Evolutionary conservation across 30 jellyfish, hydroid and myxozoan species (phyloP).

Genomic region (Cassiopea xamachana): DNA sequence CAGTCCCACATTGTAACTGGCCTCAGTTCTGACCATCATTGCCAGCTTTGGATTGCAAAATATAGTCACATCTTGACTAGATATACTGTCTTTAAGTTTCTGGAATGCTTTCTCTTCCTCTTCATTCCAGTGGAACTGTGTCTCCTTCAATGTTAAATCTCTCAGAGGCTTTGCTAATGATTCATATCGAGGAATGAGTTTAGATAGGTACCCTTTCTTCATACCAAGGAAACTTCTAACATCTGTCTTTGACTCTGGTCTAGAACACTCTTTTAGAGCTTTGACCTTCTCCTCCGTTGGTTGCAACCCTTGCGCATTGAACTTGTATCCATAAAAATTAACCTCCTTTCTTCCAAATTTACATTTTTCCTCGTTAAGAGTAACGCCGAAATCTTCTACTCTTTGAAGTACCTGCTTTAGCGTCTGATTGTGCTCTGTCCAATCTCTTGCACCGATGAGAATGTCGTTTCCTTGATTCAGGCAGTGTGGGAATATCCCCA

Average conservation of each 20-base stretch:
- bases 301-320: slow-evolving; percentile 5
- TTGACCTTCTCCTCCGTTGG: slow-evolving; percentile 2
- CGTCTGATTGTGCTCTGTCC: too few relatives aligned
- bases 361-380: not conserved
- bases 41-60: not conserved
- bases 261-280: not conserved
- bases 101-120: slow-evolving; percentile 6
- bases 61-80: not conserved
- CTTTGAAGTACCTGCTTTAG: too few relatives aligned
- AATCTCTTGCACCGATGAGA: too few relatives aligned
- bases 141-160: slow-evolving; percentile 1
- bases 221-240: slow-evolving; percentile 21
- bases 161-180: slow-evolving; percentile 3
- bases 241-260: not conserved
- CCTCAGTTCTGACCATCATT: not conserved
- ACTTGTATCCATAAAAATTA: slow-evolving; percentile 6
- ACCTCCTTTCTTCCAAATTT: not conserved
- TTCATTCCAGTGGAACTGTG: not conserved
- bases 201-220: not conserved
- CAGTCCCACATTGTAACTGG: not conserved
- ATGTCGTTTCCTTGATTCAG: not conserved
- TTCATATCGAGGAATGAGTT: slow-evolving; percentile 15
- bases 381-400: too few relatives aligned
- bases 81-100: slow-evolving; percentile 6
- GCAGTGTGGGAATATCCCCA: not conserved